Base-by-base conservation (phyloP, 1,140 invertebrate species). In the Doryteuthis pealeii region DNA sequence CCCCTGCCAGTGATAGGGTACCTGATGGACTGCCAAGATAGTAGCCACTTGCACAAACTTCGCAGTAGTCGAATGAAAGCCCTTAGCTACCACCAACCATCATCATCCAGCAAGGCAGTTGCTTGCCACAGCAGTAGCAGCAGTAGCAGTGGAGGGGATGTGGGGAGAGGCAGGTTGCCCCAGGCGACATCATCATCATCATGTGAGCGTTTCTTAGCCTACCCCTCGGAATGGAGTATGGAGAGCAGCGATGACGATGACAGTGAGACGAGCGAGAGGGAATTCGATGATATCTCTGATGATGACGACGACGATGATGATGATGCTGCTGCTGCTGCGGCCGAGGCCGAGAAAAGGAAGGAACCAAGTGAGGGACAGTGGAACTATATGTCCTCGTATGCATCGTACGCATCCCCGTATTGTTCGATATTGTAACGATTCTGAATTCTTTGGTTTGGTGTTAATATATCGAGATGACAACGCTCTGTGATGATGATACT, bases 1-100 rank as follows among this genome's bases (percentile, higher is more conserved):
- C 80, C 82, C 3, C 74, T 83, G n/a, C 82, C 83, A 14, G 79
- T 85, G 28, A 79, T 81, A 58, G 82, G 81, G 28, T 83, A 77
- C 72, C 69, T 83, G 0, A 77, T 79, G 33, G 81, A 77, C 58
- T 84, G 54, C 26, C 54, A 62, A 62, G 54, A 62, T 22, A 28
- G 83, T 75, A 66, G 67, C 30, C 81, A 85, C 72, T 49, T 74
- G 26, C 72, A 80, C 12, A 77, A 80, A 65, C 33, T 69, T 26
- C 30, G 65, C 18, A 69, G 67, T n/a, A 30, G 45, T 30, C 10
- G 72, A 32, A 49, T 43, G 40, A 35, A 75, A 43, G 73, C 73
- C 58, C 71, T 76, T 10, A 65, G 71, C 67, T 54, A 40, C 35
- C 15, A 22, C 54, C 26, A 22, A n/a, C 54, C 54, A 62, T n/a